Evolutionary conservation across 2,797 vertebrate genomes (phyloP), one percentile per base, ranked within the genome.

Genomic region (Calcarius lapponicus): DNA sequence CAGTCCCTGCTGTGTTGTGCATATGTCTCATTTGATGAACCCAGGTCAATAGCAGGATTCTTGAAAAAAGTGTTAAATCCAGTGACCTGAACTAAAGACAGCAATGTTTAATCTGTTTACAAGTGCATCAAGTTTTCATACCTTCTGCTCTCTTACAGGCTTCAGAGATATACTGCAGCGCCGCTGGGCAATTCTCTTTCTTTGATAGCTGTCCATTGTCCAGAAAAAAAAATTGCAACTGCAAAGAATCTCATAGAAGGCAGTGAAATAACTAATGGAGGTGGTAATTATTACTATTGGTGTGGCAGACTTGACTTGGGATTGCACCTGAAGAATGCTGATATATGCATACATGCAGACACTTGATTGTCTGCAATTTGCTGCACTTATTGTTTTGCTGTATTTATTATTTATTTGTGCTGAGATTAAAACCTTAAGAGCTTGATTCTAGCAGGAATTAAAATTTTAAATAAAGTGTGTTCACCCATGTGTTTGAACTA

Each of bases 11-110:
- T 91, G 90, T 90, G 80, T 92, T 74, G 67, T 82, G 67, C 47
- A 28, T 69, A 69, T 51, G 72, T 89, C 83, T 92, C 54, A 70
- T 89, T 56, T 94, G 92, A 94, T 93, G 83, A 96, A 92, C 54
- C 61, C 61, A 86, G 22, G n/a, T 89, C 61, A 89, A 38, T 67
- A 66, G 69, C 50, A 75, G 16, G n/a, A 36, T 43, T 88, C 81
- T 81, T 61, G 74, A 60, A 51, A 86, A 83, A 87, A 62, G 58
- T 58, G 43, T 56, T 90, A 83, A 92, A 83, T 32, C 91, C 28
- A 26, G 19, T 90, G 90, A 86, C 90, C 80, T 64, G 36, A 83
- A 86, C 34, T 36, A 87, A 91, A 69, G 69, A 83, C 45, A 93
- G 12, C 54, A 66, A 7, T 19, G 21, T 73, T 82, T 80, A 85